Evolutionary conservation across 2,113 vertebrate genomes (phyloP).

Genomic region (Meriones unguiculatus): DNA sequence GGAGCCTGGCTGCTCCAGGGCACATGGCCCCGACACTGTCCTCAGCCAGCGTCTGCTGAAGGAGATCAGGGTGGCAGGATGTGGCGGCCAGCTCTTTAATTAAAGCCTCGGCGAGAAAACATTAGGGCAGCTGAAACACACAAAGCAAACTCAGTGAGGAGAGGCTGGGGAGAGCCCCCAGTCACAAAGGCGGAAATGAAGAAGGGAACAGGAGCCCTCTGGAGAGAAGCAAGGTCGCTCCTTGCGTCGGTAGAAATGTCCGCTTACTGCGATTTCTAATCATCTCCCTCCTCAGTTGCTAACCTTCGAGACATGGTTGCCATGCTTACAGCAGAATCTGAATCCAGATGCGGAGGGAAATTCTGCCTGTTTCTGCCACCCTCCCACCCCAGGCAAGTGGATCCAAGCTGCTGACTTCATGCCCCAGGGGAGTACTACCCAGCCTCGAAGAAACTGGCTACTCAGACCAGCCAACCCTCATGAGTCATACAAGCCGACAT

Average conservation of each 20-base stretch:
- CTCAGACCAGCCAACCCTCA: not conserved
- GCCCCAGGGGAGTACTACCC: no score
- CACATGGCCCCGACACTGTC: no score
- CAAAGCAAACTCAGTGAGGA: not conserved
- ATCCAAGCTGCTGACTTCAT: not conserved
- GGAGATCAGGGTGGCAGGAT: not conserved
- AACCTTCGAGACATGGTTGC: not conserved
- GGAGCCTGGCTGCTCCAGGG: no score
- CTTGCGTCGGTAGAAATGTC: not conserved
- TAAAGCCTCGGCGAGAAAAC: not conserved
- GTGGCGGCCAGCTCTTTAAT: not conserved
- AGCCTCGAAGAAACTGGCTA: not conserved
- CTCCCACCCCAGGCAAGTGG: not conserved
- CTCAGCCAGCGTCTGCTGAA: not conserved
- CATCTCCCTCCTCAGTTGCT: not conserved
- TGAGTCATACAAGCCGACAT: not conserved
- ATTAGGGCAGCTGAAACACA: not conserved
- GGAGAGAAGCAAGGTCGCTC: fast-evolving
- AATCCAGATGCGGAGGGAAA: not conserved
- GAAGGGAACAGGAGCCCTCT: not conserved
- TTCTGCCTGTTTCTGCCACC: not conserved
- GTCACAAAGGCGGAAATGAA: fast-evolving
- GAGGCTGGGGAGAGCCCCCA: not conserved
- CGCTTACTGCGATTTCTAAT: fast-evolving
- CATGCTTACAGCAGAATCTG: fast-evolving